These are phyloP conservation scores for Xanthia icteritia DNA, from an alignment of 2,888 invertebrate species.

Conservation along the genomic window DNA sequence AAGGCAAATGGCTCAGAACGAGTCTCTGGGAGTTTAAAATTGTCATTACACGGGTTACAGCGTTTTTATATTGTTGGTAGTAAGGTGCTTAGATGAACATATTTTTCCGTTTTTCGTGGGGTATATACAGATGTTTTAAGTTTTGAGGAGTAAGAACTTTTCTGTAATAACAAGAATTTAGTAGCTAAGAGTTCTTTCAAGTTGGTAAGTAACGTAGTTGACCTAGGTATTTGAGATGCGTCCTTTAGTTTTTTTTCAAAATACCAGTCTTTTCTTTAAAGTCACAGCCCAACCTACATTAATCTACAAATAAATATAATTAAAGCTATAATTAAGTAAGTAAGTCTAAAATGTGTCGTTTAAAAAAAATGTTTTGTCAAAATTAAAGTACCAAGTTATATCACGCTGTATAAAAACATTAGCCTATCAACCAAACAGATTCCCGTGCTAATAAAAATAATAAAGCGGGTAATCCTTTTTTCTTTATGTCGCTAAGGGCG, in stretches of 20 bases:
- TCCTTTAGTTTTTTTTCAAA: too few species aligned
- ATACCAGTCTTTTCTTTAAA: too few species aligned
- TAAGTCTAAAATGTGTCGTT: too few species aligned
- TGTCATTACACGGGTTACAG: conserved; percentile 87
- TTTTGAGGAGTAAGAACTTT: not conserved
- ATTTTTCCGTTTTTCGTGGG: conserved; percentile 70
- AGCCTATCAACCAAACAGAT: conserved; percentile 75
- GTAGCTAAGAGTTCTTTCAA: too few species aligned
- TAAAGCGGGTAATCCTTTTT: conserved; percentile 87
- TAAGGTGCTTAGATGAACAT: conserved; percentile 83
- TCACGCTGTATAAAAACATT: conserved; percentile 69
- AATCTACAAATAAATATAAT: too few species aligned
- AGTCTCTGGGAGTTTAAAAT: conserved; percentile 85
- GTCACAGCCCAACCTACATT: too few species aligned
- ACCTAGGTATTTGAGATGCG: too few species aligned
- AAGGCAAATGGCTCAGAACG: conserved; percentile 85
- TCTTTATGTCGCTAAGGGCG: conserved; percentile 80
- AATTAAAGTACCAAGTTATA: not conserved
- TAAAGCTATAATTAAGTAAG: too few species aligned
- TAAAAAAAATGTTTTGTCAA: too few species aligned
- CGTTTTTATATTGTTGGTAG: conserved; percentile 83
- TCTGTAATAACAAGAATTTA: too few species aligned
- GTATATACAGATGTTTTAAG: conserved; percentile 70
- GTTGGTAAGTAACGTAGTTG: too few species aligned
- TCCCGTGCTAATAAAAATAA: conserved; percentile 85